Percentiles rank a stretch among this genome's conserved stretches.
phyloP scores from a whole-genome alignment of 2,888 invertebrate genomes.

The Papilio demoleus region DNA sequence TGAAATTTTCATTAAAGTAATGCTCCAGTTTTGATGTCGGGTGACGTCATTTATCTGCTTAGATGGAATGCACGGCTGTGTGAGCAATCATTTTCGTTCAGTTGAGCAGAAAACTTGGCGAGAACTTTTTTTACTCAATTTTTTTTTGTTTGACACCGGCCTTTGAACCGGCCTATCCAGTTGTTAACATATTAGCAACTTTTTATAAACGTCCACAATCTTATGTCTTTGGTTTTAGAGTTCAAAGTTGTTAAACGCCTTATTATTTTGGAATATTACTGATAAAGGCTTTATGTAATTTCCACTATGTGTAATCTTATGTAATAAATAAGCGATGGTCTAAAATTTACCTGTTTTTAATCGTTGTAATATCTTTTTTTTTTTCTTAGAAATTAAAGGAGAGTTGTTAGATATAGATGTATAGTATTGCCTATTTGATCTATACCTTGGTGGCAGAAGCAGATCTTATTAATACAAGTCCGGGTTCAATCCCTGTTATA shows the following conservation, averaged over 20 bases:
- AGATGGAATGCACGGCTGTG: conserved; percentile 44
- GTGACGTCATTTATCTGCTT: conserved; percentile 40
- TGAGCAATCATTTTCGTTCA: conserved; percentile 54
- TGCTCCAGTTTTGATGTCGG: conserved; percentile 38
- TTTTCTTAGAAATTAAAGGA: too few relatives aligned
- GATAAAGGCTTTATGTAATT: not conserved
- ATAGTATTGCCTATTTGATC: too few relatives aligned
- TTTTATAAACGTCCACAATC: conserved; percentile 15
- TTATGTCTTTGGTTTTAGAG: conserved; percentile 15
- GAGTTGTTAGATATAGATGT: too few relatives aligned
- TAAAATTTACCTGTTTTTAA: too few relatives aligned
- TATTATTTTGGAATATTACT: not conserved
- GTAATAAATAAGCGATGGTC: not conserved
- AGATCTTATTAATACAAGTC: too few relatives aligned
- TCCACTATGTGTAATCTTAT: not conserved
- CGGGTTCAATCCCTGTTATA: too few relatives aligned
- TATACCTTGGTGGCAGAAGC: too few relatives aligned
- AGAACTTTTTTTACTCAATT: conserved; percentile 48
- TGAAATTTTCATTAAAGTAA: conserved; percentile 39
- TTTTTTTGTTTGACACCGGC: conserved; percentile 50
- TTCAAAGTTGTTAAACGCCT: conserved; percentile 8
- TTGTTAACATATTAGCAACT: conserved; percentile 51
- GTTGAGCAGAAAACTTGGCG: conserved; percentile 54
- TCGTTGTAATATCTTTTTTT: too few relatives aligned
- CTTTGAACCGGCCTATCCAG: conserved; percentile 54